Percentiles rank a stretch among this genome's conserved stretches.
phyloP scores from a whole-genome alignment of 2,113 vertebrate species.

The Apteryx mantelli region DNA sequence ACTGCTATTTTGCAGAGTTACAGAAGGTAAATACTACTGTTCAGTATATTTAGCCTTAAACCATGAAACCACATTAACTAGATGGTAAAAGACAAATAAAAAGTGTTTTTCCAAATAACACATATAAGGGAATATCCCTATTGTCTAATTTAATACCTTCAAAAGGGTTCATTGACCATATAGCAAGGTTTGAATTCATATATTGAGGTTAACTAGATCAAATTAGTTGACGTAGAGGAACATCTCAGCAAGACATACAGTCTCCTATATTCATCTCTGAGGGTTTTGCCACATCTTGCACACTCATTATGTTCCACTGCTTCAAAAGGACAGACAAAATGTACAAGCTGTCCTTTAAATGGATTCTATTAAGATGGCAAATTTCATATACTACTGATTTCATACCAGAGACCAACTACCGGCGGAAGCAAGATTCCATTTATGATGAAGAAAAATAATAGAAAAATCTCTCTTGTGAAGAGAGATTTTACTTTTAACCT shows the following conservation, averaged over 20 bases:
- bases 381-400: not conserved
- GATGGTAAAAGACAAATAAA: not conserved
- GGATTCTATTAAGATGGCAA: not conserved
- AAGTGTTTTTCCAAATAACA: not conserved
- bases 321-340: not conserved
- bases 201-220: not conserved
- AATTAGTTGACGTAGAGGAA: not conserved
- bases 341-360: not conserved
- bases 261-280: not conserved
- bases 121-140: not conserved
- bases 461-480: not conserved
- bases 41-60: not conserved
- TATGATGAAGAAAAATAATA: not conserved
- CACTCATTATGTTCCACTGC: not conserved
- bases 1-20: not conserved
- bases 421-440: not conserved
- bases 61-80: not conserved
- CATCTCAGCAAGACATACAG: not conserved
- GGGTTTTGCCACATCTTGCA: not conserved
- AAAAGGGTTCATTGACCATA: not conserved
- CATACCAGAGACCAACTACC: not conserved
- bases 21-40: not conserved
- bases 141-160: not conserved
- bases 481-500: not conserved
- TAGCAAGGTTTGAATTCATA: not conserved